Base-by-base conservation (phyloP, 1,140 invertebrate genomes). In the Calephelis virginiensis region DNA sequence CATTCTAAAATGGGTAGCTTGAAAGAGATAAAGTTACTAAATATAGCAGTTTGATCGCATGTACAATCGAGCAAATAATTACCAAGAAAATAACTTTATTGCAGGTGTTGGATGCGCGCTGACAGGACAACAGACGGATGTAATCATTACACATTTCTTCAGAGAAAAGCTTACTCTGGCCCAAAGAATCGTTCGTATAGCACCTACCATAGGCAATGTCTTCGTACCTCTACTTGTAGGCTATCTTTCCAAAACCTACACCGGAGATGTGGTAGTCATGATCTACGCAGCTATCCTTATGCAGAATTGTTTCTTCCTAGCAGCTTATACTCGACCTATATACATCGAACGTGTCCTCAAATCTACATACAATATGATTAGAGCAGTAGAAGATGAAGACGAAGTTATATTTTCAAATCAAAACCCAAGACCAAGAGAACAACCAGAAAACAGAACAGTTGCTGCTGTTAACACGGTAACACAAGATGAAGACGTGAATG, bases 141-240 rank as follows among this genome's bases (percentile, higher is more conserved):
- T 92, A 6, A 87, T 92, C 14, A 78, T 92, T n/a, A 89, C 82
- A 0, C 89, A 91, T 61, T 92, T 89, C 76, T 92, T 92, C 73
- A 77, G 85, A 50, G 89, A 89, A 12, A 91, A 89, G 61, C 73
- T 91, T 11, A 84, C 79, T 0, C 80, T 82, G 43, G 86, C 85
- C 0, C 85, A 90, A 64, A 77, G 85, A 43, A 75, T 91, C 14
- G 80, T 91, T 0, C 81, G 85, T 64, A 83, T 90, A 69, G 88
- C 86, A 6, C 86, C 90, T 4, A 81, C 83, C 1, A 64, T 92
- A 6, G 91, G 90, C 14, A 87, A 89, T 72, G 82, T 83, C 40
- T 56, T 91, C 1, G 74, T 85, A 7, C 83, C 88, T 1, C 64
- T 92, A 3, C 65, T 92, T 8, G 73, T 90, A 5, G 89, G 87